These are phyloP conservation scores for Limnephilus lunatus DNA, from an alignment of 2,888 invertebrate species.

Conservation along the genomic window DNA sequence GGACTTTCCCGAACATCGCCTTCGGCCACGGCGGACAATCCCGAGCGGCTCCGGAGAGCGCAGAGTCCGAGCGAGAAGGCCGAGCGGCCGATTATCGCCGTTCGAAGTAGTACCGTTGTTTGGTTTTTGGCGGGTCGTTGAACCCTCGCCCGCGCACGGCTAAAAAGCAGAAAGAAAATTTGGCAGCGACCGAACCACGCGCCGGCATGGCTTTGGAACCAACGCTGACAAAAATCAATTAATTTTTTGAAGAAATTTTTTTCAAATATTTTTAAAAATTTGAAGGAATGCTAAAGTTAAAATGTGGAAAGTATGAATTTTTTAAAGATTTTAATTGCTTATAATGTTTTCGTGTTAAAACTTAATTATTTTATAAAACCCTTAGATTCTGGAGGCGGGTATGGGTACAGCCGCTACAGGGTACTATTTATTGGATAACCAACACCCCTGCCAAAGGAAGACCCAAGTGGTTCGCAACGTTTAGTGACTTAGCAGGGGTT, in stretches of 20 bases:
- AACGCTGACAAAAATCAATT: neutral
- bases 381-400: too few relatives aligned
- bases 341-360: too few relatives aligned
- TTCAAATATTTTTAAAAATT: neutral
- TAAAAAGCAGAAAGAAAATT: constrained; percentile 47
- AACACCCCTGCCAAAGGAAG: too few relatives aligned
- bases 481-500: too few relatives aligned
- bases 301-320: too few relatives aligned
- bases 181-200: neutral
- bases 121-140: constrained; percentile 61
- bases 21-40: constrained; percentile 63
- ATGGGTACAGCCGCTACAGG: too few relatives aligned
- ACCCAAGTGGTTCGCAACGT: too few relatives aligned
- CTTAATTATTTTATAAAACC: too few relatives aligned
- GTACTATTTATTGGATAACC: too few relatives aligned
- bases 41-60: constrained; percentile 64
- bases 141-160: constrained; percentile 57
- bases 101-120: constrained; percentile 55
- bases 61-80: constrained; percentile 43
- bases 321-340: too few relatives aligned
- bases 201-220: constrained; percentile 54
- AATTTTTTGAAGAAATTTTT: neutral
- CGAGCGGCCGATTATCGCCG: constrained; percentile 46
- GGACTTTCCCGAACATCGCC: constrained; percentile 65
- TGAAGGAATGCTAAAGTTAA: too few relatives aligned